A percentile compares a stretch with the other conserved stretches of the same genome.
phyloP scores from a whole-genome alignment of 2,888 invertebrate species.

The Limnephilus auricula region DNA sequence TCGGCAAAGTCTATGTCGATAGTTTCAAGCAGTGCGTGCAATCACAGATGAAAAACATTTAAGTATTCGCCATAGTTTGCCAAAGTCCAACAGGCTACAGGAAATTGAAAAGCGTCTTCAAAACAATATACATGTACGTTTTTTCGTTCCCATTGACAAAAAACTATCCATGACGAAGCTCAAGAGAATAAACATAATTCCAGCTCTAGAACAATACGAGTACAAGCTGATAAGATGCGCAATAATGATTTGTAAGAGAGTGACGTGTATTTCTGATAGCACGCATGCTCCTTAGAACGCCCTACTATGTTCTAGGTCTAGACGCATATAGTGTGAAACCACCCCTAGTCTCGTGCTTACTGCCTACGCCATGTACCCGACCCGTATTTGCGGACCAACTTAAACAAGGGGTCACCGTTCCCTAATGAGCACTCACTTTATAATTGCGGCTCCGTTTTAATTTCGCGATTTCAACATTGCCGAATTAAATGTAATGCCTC shows the following conservation, averaged over 20 bases:
- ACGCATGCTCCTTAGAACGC: conserved; percentile 7
- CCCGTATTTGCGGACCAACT: conserved; percentile 63
- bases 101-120: no score
- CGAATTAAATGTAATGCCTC: conserved; percentile 50
- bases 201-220: no score
- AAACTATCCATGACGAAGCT: no score
- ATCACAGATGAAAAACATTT: no score
- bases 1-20: no score
- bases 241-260: neutral
- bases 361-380: conserved; percentile 3
- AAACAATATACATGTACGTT: no score
- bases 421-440: conserved; percentile 66
- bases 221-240: neutral
- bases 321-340: neutral
- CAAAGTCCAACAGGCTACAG: no score
- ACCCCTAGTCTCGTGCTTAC: neutral
- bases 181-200: no score
- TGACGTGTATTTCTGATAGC: neutral
- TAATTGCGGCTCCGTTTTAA: conserved; percentile 64
- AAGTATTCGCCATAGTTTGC: no score
- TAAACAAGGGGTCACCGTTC: conserved; percentile 64
- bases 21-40: no score
- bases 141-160: no score
- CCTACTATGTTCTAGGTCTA: neutral
- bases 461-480: conserved; percentile 60